phyloP scores from a whole-genome alignment of 2,797 vertebrate species.

The Notolepis coatsorum region DNA sequence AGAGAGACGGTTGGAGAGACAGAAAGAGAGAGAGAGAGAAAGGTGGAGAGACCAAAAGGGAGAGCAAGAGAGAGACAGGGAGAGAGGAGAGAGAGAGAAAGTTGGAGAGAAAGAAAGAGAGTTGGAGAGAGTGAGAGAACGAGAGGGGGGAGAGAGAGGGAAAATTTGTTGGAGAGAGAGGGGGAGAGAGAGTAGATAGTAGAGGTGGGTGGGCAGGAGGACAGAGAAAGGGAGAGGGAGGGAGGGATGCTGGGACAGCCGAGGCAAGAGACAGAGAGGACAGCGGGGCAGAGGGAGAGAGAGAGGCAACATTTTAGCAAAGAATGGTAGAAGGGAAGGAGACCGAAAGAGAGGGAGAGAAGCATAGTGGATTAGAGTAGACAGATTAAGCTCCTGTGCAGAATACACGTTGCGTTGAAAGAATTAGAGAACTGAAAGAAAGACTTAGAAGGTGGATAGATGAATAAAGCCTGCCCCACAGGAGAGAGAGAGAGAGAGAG shows the following conservation, averaged over 20 bases:
- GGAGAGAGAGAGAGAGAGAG: constrained; percentile 32
- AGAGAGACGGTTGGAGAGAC: constrained; percentile 5
- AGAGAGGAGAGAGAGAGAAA: constrained; percentile 29
- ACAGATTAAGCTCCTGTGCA: constrained; percentile 81
- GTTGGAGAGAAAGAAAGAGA: constrained; percentile 25
- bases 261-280: background rate
- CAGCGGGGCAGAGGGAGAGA: too few species aligned
- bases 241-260: constrained; percentile 17
- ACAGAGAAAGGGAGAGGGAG: constrained; percentile 41
- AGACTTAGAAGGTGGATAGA: constrained; percentile 66
- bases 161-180: too few species aligned
- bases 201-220: background rate
- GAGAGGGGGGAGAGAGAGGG: constrained; percentile 58
- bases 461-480: constrained; percentile 55
- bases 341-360: constrained; percentile 37
- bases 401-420: constrained; percentile 74
- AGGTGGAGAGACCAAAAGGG: constrained; percentile 33
- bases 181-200: background rate
- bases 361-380: constrained; percentile 79
- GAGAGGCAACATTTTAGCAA: too few species aligned
- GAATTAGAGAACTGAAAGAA: constrained; percentile 71
- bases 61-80: constrained; percentile 54
- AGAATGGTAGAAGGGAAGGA: constrained; percentile 24
- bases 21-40: constrained; percentile 21
- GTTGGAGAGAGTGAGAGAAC: constrained; percentile 45